Evolutionary conservation across 2,797 vertebrate species (phyloP).

Genomic region (Thaleichthys pacificus): DNA sequence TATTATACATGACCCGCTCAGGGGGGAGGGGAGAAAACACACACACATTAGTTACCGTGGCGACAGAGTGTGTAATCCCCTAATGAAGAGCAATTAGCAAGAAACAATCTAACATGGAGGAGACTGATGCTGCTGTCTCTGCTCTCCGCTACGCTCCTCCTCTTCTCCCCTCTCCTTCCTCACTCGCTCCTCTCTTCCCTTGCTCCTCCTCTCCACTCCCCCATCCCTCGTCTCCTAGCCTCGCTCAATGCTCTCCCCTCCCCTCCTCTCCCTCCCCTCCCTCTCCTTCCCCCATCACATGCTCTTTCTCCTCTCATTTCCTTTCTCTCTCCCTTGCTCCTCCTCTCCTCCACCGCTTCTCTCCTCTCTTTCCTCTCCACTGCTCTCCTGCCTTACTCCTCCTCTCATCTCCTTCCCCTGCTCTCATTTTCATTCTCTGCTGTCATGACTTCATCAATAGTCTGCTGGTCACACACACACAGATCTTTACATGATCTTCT

Average conservation of each 20-base stretch:
- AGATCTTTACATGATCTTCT: conserved; percentile 44
- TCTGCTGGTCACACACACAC: conserved; percentile 32
- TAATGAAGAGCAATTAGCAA: conserved; percentile 74
- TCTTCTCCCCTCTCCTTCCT: conserved; percentile 44
- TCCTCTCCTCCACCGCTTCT: neutral
- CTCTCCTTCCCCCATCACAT: conserved; percentile 6
- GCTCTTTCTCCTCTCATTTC: conserved; percentile 24
- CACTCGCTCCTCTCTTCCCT: conserved; percentile 7
- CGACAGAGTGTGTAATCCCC: conserved; percentile 79
- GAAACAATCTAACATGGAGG: conserved; percentile 76
- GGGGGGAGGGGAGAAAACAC: conserved; percentile 60
- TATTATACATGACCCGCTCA: conserved; percentile 72
- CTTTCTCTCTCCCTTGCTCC: conserved; percentile 18
- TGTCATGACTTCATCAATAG: conserved; percentile 65
- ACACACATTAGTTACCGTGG: conserved; percentile 71
- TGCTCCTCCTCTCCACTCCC: too few relatives aligned
- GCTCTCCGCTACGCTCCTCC: too few relatives aligned
- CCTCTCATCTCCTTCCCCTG: conserved; percentile 36
- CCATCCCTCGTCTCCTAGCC: conserved; percentile 19
- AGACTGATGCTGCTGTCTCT: conserved; percentile 2
- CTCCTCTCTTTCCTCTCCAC: conserved; percentile 27
- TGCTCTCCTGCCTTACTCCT: conserved; percentile 20
- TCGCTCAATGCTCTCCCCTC: conserved; percentile 23
- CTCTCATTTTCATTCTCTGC: conserved; percentile 10
- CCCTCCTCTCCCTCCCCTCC: conserved; percentile 15